These are phyloP conservation scores for Dromococcyx pavoninus DNA, from an alignment of 2,797 vertebrate genomes.

Conservation along the genomic window DNA sequence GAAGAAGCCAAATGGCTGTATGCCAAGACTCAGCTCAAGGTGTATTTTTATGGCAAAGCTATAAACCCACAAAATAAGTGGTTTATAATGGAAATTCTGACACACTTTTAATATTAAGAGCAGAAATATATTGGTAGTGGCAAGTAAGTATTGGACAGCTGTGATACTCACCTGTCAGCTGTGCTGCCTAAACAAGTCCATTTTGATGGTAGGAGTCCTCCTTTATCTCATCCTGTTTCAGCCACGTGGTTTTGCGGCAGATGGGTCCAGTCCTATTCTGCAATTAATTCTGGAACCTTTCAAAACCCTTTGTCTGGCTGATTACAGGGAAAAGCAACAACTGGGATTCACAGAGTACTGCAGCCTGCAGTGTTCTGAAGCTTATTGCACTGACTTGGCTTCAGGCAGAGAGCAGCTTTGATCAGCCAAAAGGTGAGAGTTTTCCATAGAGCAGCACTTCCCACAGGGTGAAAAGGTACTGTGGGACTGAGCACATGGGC, in stretches of 20 bases:
- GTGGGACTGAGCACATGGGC: neutral
- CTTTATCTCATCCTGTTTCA: neutral
- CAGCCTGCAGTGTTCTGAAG: neutral
- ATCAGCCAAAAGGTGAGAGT: neutral
- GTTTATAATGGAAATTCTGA: conserved; percentile 80
- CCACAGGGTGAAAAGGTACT: neutral
- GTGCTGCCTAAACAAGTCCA: neutral
- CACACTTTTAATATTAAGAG: conserved; percentile 67
- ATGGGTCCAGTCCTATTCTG: neutral
- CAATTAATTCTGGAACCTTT: neutral
- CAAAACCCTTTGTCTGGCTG: neutral
- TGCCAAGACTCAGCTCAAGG: conserved; percentile 72
- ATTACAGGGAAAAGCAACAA: neutral
- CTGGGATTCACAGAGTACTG: neutral
- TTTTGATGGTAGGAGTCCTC: neutral
- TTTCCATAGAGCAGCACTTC: neutral
- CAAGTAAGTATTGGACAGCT: conserved; percentile 35
- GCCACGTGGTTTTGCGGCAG: neutral
- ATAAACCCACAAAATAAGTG: conserved; percentile 77
- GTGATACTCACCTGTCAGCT: conserved; percentile 38
- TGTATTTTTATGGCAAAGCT: conserved; percentile 76
- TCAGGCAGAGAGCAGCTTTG: neutral
- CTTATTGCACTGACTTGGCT: neutral
- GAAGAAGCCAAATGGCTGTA: conserved; percentile 52
- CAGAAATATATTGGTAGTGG: conserved; percentile 22